Evolutionary conservation across 92 coral and sea anemone genomes (phyloP).

Genomic region (Parazoanthus swiftii): DNA sequence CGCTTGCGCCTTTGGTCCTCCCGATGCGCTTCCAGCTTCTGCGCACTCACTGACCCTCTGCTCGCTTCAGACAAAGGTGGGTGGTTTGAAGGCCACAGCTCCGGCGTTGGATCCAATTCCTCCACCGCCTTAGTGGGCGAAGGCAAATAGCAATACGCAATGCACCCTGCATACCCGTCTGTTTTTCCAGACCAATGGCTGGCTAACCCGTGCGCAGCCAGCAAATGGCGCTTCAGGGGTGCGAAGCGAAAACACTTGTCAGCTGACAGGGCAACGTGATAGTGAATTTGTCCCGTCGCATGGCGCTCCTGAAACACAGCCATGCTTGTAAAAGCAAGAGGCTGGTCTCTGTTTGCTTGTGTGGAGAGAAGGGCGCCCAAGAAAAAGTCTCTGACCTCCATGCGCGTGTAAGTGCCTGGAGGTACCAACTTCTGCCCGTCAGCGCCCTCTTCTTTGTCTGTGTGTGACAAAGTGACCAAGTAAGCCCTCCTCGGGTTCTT

Average conservation of each 20-base stretch:
- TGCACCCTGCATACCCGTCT: neutral
- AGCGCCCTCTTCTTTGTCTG: slow-evolving; percentile 15
- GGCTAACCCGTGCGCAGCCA: no score
- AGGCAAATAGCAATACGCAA: slow-evolving; percentile 8
- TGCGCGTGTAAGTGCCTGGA: slow-evolving; percentile 11
- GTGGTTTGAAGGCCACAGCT: slow-evolving; percentile 10
- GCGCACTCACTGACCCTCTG: slow-evolving; percentile 15
- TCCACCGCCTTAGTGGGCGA: slow-evolving; percentile 11
- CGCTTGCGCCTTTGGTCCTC: slow-evolving; percentile 17
- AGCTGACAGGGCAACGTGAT: no score
- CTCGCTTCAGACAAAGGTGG: slow-evolving; percentile 4
- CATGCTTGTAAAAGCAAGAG: slow-evolving; percentile 5
- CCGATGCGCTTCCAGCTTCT: slow-evolving; percentile 16
- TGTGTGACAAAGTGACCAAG: slow-evolving; percentile 6
- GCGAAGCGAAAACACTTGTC: no score
- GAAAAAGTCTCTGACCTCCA: no score
- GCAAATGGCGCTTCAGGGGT: no score
- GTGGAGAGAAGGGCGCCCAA: slow-evolving; percentile 4
- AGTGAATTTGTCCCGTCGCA: no score
- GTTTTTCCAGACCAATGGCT: no score
- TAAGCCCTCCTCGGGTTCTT: neutral
- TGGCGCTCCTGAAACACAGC: slow-evolving; percentile 9
- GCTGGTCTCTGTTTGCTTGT: slow-evolving; percentile 9
- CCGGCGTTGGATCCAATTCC: slow-evolving; percentile 11
- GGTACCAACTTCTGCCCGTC: slow-evolving; percentile 13